These are phyloP conservation scores for Pitangus sulphuratus DNA, from an alignment of 2,797 vertebrate genomes.

Conservation along the genomic window DNA sequence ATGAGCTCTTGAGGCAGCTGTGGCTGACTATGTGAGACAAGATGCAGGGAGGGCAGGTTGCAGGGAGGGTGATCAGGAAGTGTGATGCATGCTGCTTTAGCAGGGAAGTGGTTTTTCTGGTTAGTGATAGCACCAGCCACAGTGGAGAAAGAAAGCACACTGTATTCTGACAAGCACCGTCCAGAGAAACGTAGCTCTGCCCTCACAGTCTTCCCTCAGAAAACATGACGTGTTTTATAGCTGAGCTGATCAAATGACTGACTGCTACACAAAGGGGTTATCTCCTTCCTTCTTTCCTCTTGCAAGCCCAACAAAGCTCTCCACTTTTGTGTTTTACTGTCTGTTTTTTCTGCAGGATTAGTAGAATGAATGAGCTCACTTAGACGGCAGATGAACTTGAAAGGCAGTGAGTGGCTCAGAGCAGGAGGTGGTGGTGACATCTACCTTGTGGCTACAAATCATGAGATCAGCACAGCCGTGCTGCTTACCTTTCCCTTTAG, in stretches of 20 bases:
- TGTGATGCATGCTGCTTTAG: not conserved
- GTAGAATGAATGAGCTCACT: not conserved
- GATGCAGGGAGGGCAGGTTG: not conserved
- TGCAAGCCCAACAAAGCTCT: not conserved
- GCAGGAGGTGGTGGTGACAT: not conserved
- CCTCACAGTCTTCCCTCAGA: not conserved
- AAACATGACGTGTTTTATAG: not conserved
- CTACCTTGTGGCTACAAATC: accelerated
- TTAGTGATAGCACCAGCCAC: not conserved
- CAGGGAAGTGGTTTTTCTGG: conserved; percentile 49
- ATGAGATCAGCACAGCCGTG: not conserved
- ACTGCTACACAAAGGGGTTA: not conserved
- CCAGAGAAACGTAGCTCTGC: not conserved
- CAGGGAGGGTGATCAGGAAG: not conserved
- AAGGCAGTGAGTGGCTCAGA: not conserved
- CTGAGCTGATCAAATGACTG: not conserved
- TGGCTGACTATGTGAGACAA: not conserved
- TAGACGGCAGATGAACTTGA: not conserved
- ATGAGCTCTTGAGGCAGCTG: not conserved
- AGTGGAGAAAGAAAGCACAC: not conserved
- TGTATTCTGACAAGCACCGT: not conserved
- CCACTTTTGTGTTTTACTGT: not conserved
- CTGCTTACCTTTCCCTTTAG: not conserved
- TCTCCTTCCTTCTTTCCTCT: not conserved
- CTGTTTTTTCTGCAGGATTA: not conserved